phyloP scores from a whole-genome alignment of 2,797 vertebrate genomes.

The Lophotriccus pileatus region DNA sequence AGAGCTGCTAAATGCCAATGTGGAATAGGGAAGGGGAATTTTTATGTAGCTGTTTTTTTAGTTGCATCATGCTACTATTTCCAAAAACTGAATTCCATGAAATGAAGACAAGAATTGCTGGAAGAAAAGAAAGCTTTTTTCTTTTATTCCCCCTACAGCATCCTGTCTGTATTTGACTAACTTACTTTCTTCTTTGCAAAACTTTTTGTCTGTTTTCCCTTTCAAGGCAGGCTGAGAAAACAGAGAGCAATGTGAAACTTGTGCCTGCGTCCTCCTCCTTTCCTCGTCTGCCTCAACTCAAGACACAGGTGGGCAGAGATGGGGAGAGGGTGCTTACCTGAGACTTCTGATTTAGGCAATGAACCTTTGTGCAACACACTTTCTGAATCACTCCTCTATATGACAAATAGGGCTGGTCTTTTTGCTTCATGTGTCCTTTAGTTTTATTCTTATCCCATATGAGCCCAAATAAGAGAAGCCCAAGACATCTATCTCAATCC shows the following conservation, averaged over 20 bases:
- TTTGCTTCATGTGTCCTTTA: neutral
- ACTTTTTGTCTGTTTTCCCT: neutral
- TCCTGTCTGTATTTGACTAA: neutral
- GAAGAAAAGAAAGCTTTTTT: neutral
- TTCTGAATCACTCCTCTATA: neutral
- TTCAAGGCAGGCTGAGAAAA: neutral
- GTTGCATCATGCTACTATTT: neutral
- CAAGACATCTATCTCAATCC: neutral
- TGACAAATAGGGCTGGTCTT: neutral
- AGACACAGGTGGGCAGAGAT: neutral
- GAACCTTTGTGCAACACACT: neutral
- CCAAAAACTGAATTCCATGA: neutral
- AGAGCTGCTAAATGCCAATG: neutral
- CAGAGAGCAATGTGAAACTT: neutral
- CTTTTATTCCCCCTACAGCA: accelerated
- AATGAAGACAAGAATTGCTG: neutral
- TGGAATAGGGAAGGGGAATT: neutral
- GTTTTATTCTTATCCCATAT: neutral
- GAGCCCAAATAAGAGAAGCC: neutral
- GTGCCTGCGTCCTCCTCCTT: accelerated
- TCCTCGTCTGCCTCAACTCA: neutral
- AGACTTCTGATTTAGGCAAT: neutral
- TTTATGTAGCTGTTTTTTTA: neutral
- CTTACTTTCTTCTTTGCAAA: neutral
- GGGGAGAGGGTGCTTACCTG: neutral